These are phyloP conservation scores for Uropsilus gracilis DNA, from an alignment of 2,113 vertebrate genomes.

Conservation along the genomic window DNA sequence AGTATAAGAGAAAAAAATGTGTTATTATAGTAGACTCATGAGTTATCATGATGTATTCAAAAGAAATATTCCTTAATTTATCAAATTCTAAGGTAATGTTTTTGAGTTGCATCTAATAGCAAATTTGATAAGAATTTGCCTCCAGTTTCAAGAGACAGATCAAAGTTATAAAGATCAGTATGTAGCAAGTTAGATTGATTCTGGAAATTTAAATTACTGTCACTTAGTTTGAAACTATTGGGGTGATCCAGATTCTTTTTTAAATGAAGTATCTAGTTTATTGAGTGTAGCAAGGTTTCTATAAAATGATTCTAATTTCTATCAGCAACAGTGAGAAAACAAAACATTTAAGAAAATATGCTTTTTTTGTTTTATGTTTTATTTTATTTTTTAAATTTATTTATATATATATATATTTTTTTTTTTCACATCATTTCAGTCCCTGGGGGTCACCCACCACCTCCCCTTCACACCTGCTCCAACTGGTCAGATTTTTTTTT, in stretches of 20 bases:
- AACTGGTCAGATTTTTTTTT: no score
- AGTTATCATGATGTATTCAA: background rate
- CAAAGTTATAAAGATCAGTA: background rate
- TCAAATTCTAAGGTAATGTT: background rate
- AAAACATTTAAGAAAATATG: background rate
- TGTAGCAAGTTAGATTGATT: background rate
- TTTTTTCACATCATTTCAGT: no score
- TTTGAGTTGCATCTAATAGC: background rate
- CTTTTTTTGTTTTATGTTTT: background rate
- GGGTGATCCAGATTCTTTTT: background rate
- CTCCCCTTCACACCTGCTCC: no score
- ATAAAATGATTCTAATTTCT: background rate
- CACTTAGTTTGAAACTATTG: background rate
- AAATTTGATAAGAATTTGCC: conserved; percentile 1
- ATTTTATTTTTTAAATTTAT: no score
- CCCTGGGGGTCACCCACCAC: no score
- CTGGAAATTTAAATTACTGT: background rate
- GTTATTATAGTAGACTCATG: background rate
- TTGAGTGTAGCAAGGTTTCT: background rate
- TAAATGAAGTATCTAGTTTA: background rate
- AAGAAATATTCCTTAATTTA: background rate
- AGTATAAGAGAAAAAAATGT: background rate
- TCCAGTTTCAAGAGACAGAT: background rate
- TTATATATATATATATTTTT: no score
- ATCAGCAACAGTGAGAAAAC: background rate